A percentile compares a stretch with the other conserved stretches of the same genome.
phyloP scores from a whole-genome alignment of 2,888 invertebrate species.

The Tanytarsus gracilentus region DNA sequence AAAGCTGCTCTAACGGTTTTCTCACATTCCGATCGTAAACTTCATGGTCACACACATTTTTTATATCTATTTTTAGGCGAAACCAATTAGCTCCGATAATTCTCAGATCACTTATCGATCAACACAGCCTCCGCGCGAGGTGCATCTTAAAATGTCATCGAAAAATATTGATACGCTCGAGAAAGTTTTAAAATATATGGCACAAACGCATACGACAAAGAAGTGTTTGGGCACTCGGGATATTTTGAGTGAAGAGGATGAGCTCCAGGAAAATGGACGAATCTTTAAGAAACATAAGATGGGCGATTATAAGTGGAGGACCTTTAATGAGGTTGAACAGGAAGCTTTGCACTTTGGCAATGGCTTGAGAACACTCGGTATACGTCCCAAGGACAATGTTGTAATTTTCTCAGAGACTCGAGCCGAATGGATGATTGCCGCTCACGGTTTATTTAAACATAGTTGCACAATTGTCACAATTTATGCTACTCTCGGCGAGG shows the following conservation, averaged over 20 bases:
- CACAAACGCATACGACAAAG: constrained; percentile 60
- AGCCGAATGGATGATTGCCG: constrained; percentile 96
- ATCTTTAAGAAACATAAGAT: constrained; percentile 94
- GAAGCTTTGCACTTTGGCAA: constrained; percentile 70
- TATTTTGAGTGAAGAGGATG: constrained; percentile 87
- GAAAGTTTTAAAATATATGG: constrained; percentile 71
- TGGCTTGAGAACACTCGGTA: constrained; percentile 73
- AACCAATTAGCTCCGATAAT: constrained; percentile 55
- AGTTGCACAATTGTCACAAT: constrained; percentile 93
- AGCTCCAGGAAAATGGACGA: constrained; percentile 86
- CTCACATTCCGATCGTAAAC: neutral
- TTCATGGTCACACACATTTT: neutral
- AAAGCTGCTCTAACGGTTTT: neutral
- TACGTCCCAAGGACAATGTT: constrained; percentile 62
- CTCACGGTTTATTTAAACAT: constrained; percentile 92
- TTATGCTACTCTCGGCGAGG: constrained; percentile 94
- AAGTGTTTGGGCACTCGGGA: constrained; percentile 83
- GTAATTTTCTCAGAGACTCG: constrained; percentile 96
- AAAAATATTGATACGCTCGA: constrained; percentile 74
- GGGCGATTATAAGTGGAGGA: constrained; percentile 88
- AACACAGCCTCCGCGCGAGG: constrained; percentile 56
- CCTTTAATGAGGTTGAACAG: constrained; percentile 64
- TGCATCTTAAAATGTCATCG: constrained; percentile 64
- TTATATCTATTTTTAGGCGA: constrained; percentile 49
- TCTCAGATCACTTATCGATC: constrained; percentile 64